Evolutionary conservation across 2,797 vertebrate genomes (phyloP).

Genomic region (Meda fulgida): DNA sequence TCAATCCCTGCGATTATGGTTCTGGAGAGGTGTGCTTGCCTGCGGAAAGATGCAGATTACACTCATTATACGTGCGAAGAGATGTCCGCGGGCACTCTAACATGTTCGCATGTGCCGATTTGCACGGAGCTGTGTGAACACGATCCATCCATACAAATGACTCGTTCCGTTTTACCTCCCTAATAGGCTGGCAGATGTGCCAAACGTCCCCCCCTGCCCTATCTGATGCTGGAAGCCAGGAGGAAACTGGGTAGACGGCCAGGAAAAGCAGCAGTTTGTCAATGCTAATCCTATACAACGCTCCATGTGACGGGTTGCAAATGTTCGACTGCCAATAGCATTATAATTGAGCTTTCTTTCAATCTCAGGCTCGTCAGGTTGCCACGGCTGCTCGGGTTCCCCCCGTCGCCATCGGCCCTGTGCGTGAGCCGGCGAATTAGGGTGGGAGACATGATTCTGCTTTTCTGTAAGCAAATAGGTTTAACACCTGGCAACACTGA

Average conservation of each 20-base stretch:
- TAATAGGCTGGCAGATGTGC: conserved; percentile 49
- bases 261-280: conserved; percentile 52
- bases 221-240: conserved; percentile 36
- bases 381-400: conserved; percentile 22
- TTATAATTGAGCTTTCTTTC: conserved; percentile 58
- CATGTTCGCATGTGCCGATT: conserved; percentile 28
- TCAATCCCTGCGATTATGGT: conserved; percentile 35
- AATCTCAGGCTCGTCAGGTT: conserved; percentile 43
- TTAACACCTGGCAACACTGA: conserved; percentile 53
- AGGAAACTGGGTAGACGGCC: conserved; percentile 50
- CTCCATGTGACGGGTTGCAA: conserved; percentile 53
- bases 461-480: conserved; percentile 51
- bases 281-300: conserved; percentile 59
- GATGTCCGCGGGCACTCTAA: conserved; percentile 8
- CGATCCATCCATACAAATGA: conserved; percentile 48
- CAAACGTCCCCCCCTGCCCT: neutral
- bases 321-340: conserved; percentile 62
- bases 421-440: conserved; percentile 29
- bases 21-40: conserved; percentile 13
- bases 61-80: conserved; percentile 20
- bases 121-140: conserved; percentile 29
- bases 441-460: conserved; percentile 14
- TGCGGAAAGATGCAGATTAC: conserved; percentile 43
- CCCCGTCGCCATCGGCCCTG: neutral
- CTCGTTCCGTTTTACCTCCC: conserved; percentile 46